Conservation (phyloP, 37 sponge, comb jelly and placozoan genomes). For the Hormiphora californensis region DNA sequence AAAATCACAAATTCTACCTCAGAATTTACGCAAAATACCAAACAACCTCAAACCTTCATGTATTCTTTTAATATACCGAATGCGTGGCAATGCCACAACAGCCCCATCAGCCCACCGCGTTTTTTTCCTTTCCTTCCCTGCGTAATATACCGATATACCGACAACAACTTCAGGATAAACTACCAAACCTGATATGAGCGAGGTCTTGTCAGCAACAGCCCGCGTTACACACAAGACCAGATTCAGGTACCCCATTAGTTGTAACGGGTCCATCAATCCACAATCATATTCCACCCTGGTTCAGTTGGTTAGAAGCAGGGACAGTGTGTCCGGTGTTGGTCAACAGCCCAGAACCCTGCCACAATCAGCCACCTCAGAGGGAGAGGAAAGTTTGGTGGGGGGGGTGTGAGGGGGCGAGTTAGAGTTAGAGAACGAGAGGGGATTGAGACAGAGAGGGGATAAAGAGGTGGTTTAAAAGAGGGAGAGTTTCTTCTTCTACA, state of each 20-base stretch:
- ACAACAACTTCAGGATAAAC: no score
- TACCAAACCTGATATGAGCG: conserved; percentile 63
- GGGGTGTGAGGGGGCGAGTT: neutral
- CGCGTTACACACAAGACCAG: conserved; percentile 96
- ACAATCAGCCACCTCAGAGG: conserved; percentile 64
- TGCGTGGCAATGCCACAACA: no score
- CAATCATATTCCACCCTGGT: conserved; percentile 93
- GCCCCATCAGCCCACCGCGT: no score
- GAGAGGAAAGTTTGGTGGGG: neutral
- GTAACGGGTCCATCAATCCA: conserved; percentile 74
- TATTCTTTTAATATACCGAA: no score
- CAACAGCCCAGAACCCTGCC: conserved; percentile 55
- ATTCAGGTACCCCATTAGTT: conserved; percentile 62
- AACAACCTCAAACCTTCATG: no score
- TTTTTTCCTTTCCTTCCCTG: no score
- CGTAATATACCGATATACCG: no score
- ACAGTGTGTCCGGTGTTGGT: conserved; percentile 63
- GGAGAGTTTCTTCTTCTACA: no score
- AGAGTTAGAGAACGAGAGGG: neutral
- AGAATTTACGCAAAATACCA: no score
- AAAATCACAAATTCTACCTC: no score
- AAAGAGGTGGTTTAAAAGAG: no score
- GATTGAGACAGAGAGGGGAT: no score
- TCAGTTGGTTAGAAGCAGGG: conserved; percentile 69
- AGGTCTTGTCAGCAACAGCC: conserved; percentile 77